A percentile compares a stretch with the other conserved stretches of the same genome.
Conservation (phyloP, 2,113 vertebrate genomes). For the Scartelaos histophorus region DNA sequence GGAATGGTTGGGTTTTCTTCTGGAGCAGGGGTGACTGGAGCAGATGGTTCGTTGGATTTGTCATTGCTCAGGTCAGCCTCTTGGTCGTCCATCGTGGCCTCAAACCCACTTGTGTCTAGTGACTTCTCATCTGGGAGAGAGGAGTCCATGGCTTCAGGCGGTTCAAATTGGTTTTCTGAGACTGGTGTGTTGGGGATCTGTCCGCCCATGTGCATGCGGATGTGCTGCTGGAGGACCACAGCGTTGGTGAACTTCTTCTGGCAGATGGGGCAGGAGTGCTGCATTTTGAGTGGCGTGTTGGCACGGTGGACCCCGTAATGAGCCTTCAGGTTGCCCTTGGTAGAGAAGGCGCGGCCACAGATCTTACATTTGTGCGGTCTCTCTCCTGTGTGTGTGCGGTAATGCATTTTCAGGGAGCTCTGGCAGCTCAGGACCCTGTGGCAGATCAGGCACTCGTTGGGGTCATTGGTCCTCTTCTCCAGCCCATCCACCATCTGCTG, state of each 20-base stretch:
- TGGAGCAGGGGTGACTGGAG: constrained; percentile 36
- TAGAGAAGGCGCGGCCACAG: constrained; percentile 94
- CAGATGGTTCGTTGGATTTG: constrained; percentile 58
- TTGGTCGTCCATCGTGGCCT: constrained; percentile 74
- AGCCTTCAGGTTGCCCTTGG: constrained; percentile 96
- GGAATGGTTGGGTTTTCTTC: constrained; percentile 65
- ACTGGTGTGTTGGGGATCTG: constrained; percentile 93
- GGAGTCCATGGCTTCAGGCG: constrained; percentile 69
- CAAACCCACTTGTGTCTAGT: constrained; percentile 54
- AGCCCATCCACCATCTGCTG: constrained; percentile 97
- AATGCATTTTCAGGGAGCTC: constrained; percentile 98
- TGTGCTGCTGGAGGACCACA: constrained; percentile 94
- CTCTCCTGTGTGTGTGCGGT: constrained; percentile 96
- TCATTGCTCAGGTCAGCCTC: constrained; percentile 76
- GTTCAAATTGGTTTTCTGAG: constrained; percentile 81
- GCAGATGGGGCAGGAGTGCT: constrained; percentile 97
- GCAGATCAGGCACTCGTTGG: constrained; percentile 94
- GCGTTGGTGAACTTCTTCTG: constrained; percentile 99
- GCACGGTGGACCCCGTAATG: constrained; percentile 93
- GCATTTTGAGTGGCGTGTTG: constrained; percentile 87
- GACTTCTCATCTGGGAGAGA: constrained; percentile 68
- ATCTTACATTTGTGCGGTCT: constrained; percentile 95
- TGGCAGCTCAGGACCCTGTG: constrained; percentile 95
- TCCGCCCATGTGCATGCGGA: constrained; percentile 98
- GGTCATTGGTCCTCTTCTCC: constrained; percentile 87